Conservation (phyloP, 30 jellyfish, hydroid and myxozoan genomes). For the Aurelia coerulea region DNA sequence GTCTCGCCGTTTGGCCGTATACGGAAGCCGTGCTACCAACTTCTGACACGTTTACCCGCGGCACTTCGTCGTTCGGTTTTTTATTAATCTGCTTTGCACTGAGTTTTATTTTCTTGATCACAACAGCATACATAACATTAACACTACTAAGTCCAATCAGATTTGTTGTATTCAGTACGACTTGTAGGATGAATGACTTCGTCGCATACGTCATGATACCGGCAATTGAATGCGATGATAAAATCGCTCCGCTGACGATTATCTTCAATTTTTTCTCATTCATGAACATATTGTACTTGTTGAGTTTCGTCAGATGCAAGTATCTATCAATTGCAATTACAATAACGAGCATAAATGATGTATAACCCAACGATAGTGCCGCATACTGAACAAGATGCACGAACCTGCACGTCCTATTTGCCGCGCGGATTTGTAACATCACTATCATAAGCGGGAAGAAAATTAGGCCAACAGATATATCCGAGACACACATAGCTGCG, state of each 20-base stretch:
- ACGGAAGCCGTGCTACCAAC: background rate
- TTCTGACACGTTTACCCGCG: background rate
- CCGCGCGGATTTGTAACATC: background rate
- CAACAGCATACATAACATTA: conserved; percentile 2
- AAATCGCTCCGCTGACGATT: background rate
- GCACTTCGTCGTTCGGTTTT: background rate
- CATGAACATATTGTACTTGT: conserved; percentile 38
- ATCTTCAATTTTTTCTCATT: background rate
- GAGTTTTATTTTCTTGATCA: conserved; percentile 8
- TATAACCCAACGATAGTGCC: conserved; percentile 21
- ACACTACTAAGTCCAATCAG: conserved; percentile 3
- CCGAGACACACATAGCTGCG: conserved; percentile 25
- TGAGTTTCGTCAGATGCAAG: conserved; percentile 36
- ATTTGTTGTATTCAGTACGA: background rate
- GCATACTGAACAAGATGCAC: background rate
- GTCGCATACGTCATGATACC: background rate
- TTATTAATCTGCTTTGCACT: background rate
- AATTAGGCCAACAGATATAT: conserved; percentile 8
- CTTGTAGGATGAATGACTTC: conserved; percentile 2
- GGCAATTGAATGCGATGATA: conserved; percentile 10
- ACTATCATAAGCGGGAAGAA: conserved; percentile 14
- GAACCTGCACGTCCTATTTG: background rate
- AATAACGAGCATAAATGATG: conserved; percentile 22
- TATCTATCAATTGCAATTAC: conserved; percentile 32
- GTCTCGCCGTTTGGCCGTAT: background rate